Conservation (phyloP, 2,113 vertebrate genomes). For the Erpornis zantholeuca region DNA sequence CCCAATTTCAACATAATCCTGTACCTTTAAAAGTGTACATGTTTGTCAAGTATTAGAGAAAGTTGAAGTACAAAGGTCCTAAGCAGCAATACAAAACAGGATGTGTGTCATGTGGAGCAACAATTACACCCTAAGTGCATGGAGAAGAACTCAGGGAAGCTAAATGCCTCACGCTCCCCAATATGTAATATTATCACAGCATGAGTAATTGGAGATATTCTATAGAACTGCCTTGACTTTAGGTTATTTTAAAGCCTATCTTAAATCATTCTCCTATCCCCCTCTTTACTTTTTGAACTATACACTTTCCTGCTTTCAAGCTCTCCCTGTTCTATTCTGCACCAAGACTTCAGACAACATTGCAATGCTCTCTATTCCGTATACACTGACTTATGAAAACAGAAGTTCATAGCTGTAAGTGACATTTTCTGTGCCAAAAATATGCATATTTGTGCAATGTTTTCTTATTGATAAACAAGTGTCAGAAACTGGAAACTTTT, state of each 20-base stretch:
- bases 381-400: not conserved
- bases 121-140: slow-evolving; percentile 38
- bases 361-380: not conserved
- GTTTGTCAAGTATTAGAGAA: slow-evolving; percentile 10
- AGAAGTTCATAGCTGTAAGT: not conserved
- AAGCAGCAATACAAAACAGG: slow-evolving; percentile 24
- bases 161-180: not conserved
- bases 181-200: slow-evolving; percentile 54
- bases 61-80: slow-evolving; percentile 27
- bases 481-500: not conserved
- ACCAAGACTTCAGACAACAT: not conserved
- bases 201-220: slow-evolving; percentile 36
- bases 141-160: slow-evolving; percentile 19
- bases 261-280: not conserved
- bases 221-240: slow-evolving; percentile 17
- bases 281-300: not conserved
- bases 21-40: not conserved
- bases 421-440: not conserved
- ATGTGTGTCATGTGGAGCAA: slow-evolving; percentile 24
- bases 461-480: not conserved
- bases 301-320: not conserved
- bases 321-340: not conserved
- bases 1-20: not conserved
- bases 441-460: not conserved
- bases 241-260: slow-evolving; percentile 39